Conservation (phyloP, 2,797 vertebrate genomes). For the Dallia pectoralis region DNA sequence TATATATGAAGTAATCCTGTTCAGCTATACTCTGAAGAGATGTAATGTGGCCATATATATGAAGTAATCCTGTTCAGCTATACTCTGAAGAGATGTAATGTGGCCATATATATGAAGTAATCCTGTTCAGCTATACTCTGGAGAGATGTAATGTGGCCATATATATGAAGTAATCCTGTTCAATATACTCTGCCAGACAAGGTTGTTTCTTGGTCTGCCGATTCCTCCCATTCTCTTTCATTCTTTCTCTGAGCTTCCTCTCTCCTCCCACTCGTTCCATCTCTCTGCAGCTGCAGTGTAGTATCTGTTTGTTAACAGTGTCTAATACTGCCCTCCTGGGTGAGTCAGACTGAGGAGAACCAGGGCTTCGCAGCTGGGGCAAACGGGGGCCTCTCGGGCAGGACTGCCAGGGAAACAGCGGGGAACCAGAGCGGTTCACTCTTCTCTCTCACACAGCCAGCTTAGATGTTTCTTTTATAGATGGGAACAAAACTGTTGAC, state of each 20-base stretch:
- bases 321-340: constrained; percentile 13
- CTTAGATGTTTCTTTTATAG: neutral
- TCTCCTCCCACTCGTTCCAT: neutral
- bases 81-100: neutral
- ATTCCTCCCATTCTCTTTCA: neutral
- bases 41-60: neutral
- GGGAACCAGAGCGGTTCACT: constrained; percentile 14
- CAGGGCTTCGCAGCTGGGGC: neutral
- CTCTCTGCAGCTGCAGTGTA: constrained; percentile 11
- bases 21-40: neutral
- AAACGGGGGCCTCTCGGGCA: neutral
- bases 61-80: too few species aligned
- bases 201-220: neutral
- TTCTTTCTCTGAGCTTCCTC: neutral
- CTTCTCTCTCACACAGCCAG: constrained; percentile 6
- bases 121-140: too few species aligned
- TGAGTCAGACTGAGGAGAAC: constrained; percentile 12
- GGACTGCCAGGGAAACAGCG: constrained; percentile 17
- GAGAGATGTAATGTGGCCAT: neutral
- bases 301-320: constrained; percentile 16
- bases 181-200: constrained; percentile 3
- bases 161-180: neutral
- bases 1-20: neutral
- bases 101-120: neutral
- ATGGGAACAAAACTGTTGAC: constrained; percentile 2